These are phyloP conservation scores for Copidosoma aretas DNA, from an alignment of 2,888 invertebrate species.

Conservation along the genomic window DNA sequence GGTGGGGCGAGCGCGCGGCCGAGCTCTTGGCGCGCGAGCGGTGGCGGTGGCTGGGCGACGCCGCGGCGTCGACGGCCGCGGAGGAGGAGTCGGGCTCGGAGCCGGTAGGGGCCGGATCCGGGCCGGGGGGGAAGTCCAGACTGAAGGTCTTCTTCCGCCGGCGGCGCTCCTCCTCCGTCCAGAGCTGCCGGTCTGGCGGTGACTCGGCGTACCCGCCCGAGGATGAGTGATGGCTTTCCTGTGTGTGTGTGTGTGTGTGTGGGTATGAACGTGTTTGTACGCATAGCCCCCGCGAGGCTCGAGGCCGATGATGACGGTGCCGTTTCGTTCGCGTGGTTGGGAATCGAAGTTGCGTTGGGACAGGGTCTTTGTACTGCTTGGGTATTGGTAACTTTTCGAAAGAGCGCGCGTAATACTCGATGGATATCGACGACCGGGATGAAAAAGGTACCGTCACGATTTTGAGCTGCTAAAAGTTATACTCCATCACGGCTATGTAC, in stretches of 20 bases:
- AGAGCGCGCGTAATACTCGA: too few relatives aligned
- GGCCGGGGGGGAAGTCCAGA: constrained; percentile 73
- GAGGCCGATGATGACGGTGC: too few relatives aligned
- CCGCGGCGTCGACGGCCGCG: not conserved
- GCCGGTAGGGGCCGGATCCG: constrained; percentile 49
- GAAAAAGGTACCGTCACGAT: too few relatives aligned
- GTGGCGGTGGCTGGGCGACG: constrained; percentile 34
- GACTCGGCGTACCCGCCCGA: constrained; percentile 60
- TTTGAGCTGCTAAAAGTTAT: too few relatives aligned
- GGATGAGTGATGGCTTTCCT: constrained; percentile 53
- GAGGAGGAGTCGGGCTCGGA: not conserved
- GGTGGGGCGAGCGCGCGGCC: constrained; percentile 29
- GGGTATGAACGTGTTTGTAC: not conserved
- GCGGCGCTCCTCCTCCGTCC: constrained; percentile 76
- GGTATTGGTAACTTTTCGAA: too few relatives aligned
- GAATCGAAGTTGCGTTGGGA: too few relatives aligned
- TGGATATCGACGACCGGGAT: too few relatives aligned
- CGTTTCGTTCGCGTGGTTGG: too few relatives aligned
- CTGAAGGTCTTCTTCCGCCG: constrained; percentile 75
- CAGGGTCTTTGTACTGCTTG: too few relatives aligned
- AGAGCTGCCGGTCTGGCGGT: constrained; percentile 58
- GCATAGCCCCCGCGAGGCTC: too few relatives aligned
- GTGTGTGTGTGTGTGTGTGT: not conserved
- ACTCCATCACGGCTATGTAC: too few relatives aligned
- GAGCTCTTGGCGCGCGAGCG: constrained; percentile 35